These are phyloP conservation scores for Halcyon chelicuti DNA, from an alignment of 2,797 vertebrate species.

Conservation along the genomic window DNA sequence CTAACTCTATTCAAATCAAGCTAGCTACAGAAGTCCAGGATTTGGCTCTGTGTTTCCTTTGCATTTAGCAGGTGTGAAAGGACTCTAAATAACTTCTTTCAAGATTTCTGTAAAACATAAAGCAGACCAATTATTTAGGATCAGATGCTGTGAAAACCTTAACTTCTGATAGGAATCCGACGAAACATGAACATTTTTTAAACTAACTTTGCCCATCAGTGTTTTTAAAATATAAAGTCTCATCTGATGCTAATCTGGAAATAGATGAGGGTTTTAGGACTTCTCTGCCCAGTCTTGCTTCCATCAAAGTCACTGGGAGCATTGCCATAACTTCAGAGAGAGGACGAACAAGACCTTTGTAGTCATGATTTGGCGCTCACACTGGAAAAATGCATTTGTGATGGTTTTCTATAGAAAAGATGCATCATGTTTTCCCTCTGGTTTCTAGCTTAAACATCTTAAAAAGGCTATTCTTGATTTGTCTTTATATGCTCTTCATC, in stretches of 20 bases:
- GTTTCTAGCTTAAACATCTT: background rate
- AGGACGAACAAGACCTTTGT: background rate
- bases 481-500: background rate
- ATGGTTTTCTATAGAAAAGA: background rate
- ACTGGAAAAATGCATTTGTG: constrained; percentile 35
- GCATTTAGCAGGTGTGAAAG: background rate
- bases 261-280: background rate
- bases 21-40: background rate
- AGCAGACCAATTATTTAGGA: background rate
- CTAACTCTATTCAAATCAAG: background rate
- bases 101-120: background rate
- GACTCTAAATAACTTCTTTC: background rate
- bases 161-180: background rate
- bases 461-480: background rate
- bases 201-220: background rate
- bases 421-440: background rate
- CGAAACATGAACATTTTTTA: background rate
- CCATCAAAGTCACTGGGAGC: constrained; percentile 2
- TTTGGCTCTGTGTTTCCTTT: background rate
- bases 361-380: background rate
- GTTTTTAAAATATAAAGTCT: background rate
- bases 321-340: background rate
- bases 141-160: background rate
- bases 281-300: background rate
- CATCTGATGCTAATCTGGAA: background rate